Evolutionary conservation across 2,797 vertebrate species (phyloP), one percentile per base, ranked within the genome.

Genomic region (Poecile montanus): DNA sequence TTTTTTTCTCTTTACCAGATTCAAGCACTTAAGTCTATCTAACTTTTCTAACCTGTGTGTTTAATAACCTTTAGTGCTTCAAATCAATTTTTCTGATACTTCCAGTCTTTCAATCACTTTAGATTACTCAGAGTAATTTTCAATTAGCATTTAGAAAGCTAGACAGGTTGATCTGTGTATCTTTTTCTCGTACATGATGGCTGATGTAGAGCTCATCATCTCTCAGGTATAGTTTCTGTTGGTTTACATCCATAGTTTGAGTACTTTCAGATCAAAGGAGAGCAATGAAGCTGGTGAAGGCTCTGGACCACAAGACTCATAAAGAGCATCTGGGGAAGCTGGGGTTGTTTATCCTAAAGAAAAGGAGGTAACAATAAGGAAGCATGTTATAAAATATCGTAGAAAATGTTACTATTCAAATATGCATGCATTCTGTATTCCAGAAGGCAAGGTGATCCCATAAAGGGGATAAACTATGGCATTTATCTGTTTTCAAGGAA

Each of bases 151-250:
- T 66, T 67, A 56, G 15, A 66, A 85, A 60, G 40, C 3, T 36
- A 14, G 8, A n/a, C 2, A 1, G 21, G 2, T 9, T 36, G 25
- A 51, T 47, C 8, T 10, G 1, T n/a, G 18, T 16, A 27, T 50
- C 29, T 11, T 9, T 75, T 63, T 58, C 29, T 70, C 50, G 4
- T 32, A 18, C 5, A 2, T 36, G 30, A 25, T 10, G 38, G 15
- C 12, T 73, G 66, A 70, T 58, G 47, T 11, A 58, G 38, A 73
- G 30, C 10, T 62, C 47, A 61, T 61, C 20, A 22, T 19, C 1
- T 0, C 18, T 81, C 8, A 7, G 13, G 5, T 11, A 10, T 10
- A 11, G 6, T 45, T 82, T 85, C 27, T 42, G 27, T 13, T 61
- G 16, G 1, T 62, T 85, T 78, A 26, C 12, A 38, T 21, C 16